Percentiles rank a stretch among this genome's conserved stretches.
Conservation (phyloP, 2,888 invertebrate species). For the Petrophora chlorosata region DNA sequence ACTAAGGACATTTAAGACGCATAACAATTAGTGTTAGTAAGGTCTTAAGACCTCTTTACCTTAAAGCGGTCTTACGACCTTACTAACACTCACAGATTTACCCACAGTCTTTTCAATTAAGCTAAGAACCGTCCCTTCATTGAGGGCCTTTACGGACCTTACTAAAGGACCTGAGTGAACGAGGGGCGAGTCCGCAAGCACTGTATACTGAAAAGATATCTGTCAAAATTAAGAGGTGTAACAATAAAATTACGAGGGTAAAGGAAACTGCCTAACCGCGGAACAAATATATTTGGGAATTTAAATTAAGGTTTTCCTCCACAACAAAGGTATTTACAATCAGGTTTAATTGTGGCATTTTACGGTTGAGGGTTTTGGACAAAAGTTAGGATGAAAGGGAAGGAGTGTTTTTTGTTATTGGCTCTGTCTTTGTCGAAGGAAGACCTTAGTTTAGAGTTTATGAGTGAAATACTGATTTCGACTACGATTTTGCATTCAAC, state of each 20-base stretch:
- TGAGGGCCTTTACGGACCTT: conserved; percentile 23
- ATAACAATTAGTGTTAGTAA: conserved; percentile 33
- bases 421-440: neutral
- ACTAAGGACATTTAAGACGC: neutral
- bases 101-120: conserved; percentile 63
- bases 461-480: too few species aligned
- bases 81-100: conserved; percentile 47
- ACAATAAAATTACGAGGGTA: conserved; percentile 36
- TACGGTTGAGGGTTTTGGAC: conserved; percentile 14
- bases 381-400: conserved; percentile 14
- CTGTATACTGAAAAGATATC: conserved; percentile 36
- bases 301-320: conserved; percentile 26
- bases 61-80: conserved; percentile 42
- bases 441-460: too few species aligned
- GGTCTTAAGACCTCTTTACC: too few species aligned
- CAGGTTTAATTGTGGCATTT: conserved; percentile 26
- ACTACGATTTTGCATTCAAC: too few species aligned
- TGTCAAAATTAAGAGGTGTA: conserved; percentile 39
- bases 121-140: conserved; percentile 52
- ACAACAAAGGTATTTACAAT: conserved; percentile 27
- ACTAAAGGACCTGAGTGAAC: conserved; percentile 24
- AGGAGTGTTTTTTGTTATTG: conserved; percentile 8
- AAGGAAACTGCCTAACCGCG: conserved; percentile 23
- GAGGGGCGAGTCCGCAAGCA: conserved; percentile 11
- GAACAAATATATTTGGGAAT: conserved; percentile 30